Evolutionary conservation across 2,113 vertebrate genomes (phyloP).

Genomic region (Pontoporia blainvillei): DNA sequence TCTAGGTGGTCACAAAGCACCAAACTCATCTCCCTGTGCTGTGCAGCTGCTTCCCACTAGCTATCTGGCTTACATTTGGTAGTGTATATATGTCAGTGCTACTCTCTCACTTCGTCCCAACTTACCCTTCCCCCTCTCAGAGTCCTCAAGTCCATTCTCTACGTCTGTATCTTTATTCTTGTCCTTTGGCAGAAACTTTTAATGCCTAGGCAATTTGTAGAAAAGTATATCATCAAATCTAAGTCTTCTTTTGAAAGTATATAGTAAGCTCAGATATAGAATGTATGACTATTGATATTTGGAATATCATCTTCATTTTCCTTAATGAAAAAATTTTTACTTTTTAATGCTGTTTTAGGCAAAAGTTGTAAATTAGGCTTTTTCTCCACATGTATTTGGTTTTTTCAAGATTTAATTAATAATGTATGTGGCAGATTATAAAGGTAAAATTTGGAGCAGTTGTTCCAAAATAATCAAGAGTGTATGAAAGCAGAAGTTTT

Average conservation of each 20-base stretch:
- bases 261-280: not conserved
- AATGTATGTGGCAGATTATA: not conserved
- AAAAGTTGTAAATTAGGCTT: not conserved
- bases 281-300: not conserved
- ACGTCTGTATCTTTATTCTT: too few relatives aligned
- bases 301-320: not conserved
- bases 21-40: too few relatives aligned
- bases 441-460: constrained; percentile 37
- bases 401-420: not conserved
- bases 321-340: not conserved
- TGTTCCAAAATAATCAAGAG: constrained; percentile 50
- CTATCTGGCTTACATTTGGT: too few relatives aligned
- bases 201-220: not conserved
- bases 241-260: constrained; percentile 14
- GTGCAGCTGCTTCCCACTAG: too few relatives aligned
- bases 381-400: constrained; percentile 5
- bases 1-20: too few relatives aligned
- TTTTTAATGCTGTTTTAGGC: not conserved
- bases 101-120: too few relatives aligned
- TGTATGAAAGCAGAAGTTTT: constrained; percentile 37
- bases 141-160: too few relatives aligned
- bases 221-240: not conserved
- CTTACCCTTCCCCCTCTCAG: too few relatives aligned
- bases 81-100: too few relatives aligned
- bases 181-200: not conserved